phyloP scores from a whole-genome alignment of 2,113 vertebrate genomes.

The Ginglymostoma cirratum region DNA sequence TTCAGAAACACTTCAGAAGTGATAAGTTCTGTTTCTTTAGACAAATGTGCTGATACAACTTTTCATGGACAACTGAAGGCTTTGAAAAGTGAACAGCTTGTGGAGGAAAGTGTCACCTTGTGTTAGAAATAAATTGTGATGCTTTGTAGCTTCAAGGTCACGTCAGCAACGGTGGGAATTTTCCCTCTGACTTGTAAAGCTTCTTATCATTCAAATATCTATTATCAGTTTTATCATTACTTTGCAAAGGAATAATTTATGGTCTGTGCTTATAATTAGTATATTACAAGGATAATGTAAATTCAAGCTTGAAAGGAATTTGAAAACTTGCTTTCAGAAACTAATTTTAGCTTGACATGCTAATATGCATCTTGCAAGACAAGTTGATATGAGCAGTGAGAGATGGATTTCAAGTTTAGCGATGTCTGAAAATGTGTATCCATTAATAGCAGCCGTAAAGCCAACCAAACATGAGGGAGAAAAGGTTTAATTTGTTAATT shows the following conservation, averaged over 20 bases:
- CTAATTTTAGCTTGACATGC: neutral
- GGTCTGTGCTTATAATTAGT: neutral
- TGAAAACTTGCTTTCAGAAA: conserved; percentile 1
- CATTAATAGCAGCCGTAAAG: neutral
- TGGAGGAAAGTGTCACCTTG: neutral
- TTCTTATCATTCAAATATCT: neutral
- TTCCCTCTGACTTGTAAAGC: neutral
- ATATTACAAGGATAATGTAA: neutral
- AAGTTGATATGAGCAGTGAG: neutral
- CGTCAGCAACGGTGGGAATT: neutral
- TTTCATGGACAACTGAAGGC: neutral
- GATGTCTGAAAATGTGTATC: neutral
- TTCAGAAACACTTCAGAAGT: neutral
- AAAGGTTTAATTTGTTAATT: neutral
- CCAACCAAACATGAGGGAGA: neutral
- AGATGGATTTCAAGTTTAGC: neutral
- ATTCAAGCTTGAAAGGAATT: neutral
- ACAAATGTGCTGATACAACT: neutral
- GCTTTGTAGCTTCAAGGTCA: neutral
- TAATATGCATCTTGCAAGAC: neutral
- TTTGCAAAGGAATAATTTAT: neutral
- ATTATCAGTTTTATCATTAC: neutral
- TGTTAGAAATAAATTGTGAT: neutral
- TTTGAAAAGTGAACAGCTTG: neutral
- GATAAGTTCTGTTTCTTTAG: neutral